A percentile compares a stretch with the other conserved stretches of the same genome.
Conservation (phyloP, 2,797 vertebrate species). For the Poeciliopsis gracilis region DNA sequence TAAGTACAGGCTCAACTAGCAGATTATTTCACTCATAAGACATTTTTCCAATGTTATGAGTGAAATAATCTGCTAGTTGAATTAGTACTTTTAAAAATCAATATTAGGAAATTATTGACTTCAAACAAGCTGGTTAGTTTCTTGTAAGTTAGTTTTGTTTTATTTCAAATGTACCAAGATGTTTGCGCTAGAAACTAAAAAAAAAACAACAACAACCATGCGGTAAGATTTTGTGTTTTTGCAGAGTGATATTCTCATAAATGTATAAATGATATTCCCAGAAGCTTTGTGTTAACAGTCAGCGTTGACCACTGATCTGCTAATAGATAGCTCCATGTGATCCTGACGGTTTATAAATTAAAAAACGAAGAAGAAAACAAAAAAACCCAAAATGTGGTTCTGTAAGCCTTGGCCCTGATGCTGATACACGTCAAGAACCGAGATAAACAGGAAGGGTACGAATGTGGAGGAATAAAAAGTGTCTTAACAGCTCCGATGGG, state of each 20-base stretch:
- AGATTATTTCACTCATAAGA: no score
- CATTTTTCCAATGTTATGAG: no score
- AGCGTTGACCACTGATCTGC: conserved; percentile 45
- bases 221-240: neutral
- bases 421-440: conserved; percentile 41
- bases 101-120: no score
- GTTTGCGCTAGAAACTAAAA: neutral
- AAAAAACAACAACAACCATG: neutral
- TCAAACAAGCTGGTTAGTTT: no score
- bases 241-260: conserved; percentile 63
- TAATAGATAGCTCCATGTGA: conserved; percentile 40
- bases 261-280: conserved; percentile 64
- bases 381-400: conserved; percentile 42
- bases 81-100: no score
- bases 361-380: conserved; percentile 7
- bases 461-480: conserved; percentile 60
- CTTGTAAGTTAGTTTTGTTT: no score
- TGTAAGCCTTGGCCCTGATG: conserved; percentile 46
- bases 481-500: conserved; percentile 75
- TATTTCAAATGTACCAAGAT: no score
- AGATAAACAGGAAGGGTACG: conserved; percentile 40
- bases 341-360: conserved; percentile 45
- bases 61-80: no score
- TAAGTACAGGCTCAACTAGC: no score
- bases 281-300: conserved; percentile 48